A percentile compares a stretch with the other conserved stretches of the same genome.
Conservation (phyloP, 2,888 invertebrate genomes). For the Serrognathus titanus region DNA sequence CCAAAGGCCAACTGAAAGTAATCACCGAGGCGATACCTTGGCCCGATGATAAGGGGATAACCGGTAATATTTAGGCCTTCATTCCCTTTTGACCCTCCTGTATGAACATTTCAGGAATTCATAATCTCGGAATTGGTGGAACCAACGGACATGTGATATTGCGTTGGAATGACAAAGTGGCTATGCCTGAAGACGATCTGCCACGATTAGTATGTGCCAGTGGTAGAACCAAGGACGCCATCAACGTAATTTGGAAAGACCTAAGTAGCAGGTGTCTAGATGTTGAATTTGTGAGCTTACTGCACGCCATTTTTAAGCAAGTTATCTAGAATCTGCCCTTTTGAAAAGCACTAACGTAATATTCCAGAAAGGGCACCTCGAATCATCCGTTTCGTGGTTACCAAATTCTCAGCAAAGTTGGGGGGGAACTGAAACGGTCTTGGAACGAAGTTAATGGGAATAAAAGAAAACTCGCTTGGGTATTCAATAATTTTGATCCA, state of each 20-base stretch:
- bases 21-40: conserved; percentile 70
- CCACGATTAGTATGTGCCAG: conserved; percentile 70
- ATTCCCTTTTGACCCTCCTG: neutral
- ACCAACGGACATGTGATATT: conserved; percentile 72
- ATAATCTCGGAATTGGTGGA: conserved; percentile 91
- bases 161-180: conserved; percentile 56
- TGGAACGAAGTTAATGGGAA: neutral
- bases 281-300: conserved; percentile 31
- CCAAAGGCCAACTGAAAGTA: conserved; percentile 64
- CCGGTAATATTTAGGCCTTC: conserved; percentile 50
- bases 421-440: neutral
- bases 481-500: conserved; percentile 4
- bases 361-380: neutral
- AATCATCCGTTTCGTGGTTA: conserved; percentile 6
- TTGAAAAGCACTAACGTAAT: neutral
- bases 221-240: conserved; percentile 74
- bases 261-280: conserved; percentile 51
- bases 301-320: conserved; percentile 30
- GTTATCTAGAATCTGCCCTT: neutral
- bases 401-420: conserved; percentile 1
- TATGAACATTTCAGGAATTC: conserved; percentile 48
- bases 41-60: conserved; percentile 61
- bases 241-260: conserved; percentile 61
- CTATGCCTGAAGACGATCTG: conserved; percentile 60
- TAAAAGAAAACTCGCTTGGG: neutral